Base-by-base conservation (phyloP, 2,113 vertebrate species). In the Spilogale gracilis region DNA sequence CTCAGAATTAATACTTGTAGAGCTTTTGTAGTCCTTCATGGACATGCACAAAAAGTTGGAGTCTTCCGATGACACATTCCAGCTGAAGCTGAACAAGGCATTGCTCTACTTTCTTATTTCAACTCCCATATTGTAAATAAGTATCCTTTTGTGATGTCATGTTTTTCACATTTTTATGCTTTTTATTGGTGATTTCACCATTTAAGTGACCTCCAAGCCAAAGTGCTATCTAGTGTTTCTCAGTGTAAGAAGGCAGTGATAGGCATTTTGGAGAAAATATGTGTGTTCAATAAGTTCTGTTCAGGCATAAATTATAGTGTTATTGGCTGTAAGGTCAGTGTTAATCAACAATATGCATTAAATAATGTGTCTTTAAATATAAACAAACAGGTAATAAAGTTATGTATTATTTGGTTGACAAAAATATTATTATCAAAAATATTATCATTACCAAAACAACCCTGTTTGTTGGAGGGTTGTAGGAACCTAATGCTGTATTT, bases 281-380 rank as follows among this genome's bases (percentile, higher is more conserved):
- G 2, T 71, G 9, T 87, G 14, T 76, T 61, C 85, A 27, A 23
- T 76, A 95, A 84, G n/a, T 21, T n/a, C 95, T 32, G 54, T 56
- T 69, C 23, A 82, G 27, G 32, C 63, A 58, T 73, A 54, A 97
- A 32, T 56, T 93, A 43, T 11, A 79, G n/a, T 80, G n/a, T n/a
- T 73, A 4, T 63, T 92, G 67, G 54, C 54, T 7, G 1, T 91
- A 82, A 76, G 58, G 80, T 86, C 63, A 86, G 4, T 43, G 21
- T 65, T 87, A 58, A 56, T 89, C 50, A 61, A 65, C 56, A 81
- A 14, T 83, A 32, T 76, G 23, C 90, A 38, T 71, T 92, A 83
- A 94, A 43, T 85, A 91, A 65, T 30, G 30, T 27, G 1, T 58
- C 30, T 95, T 86, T 89, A 80, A 93, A 89, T 45, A 81, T 56